These are phyloP conservation scores for Pocillopora damicornis DNA, from an alignment of 64 coral and sea anemone species.

Conservation along the genomic window DNA sequence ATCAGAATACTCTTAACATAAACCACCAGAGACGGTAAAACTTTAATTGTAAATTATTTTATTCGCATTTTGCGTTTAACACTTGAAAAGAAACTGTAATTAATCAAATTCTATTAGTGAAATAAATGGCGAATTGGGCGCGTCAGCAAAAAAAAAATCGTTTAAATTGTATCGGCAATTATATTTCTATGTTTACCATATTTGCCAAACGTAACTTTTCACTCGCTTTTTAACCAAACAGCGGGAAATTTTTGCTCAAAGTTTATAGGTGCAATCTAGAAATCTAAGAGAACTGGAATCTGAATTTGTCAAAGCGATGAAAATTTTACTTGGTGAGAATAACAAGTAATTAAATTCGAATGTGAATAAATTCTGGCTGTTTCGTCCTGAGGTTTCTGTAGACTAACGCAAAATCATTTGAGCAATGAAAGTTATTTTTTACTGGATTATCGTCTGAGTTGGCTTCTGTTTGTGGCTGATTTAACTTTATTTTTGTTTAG, in stretches of 20 bases:
- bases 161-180: not conserved
- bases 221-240: not conserved
- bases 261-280: not conserved
- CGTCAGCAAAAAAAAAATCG: not conserved
- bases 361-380: not conserved
- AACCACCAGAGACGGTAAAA: not conserved
- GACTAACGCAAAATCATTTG: too few species aligned
- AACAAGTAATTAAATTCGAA: not conserved
- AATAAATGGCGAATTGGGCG: not conserved
- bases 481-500: too few species aligned
- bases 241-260: not conserved
- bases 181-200: not conserved
- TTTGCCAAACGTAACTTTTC: not conserved
- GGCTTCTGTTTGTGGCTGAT: too few species aligned
- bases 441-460: too few species aligned
- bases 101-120: not conserved
- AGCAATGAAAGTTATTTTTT: too few species aligned
- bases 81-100: not conserved
- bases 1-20: not conserved
- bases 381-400: too few species aligned
- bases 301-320: not conserved
- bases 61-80: not conserved
- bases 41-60: conserved; percentile 9
- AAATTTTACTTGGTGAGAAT: not conserved
- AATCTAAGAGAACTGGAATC: not conserved